Conservation (phyloP, 2,888 invertebrate species). For the Acanthosepion esculentum region DNA sequence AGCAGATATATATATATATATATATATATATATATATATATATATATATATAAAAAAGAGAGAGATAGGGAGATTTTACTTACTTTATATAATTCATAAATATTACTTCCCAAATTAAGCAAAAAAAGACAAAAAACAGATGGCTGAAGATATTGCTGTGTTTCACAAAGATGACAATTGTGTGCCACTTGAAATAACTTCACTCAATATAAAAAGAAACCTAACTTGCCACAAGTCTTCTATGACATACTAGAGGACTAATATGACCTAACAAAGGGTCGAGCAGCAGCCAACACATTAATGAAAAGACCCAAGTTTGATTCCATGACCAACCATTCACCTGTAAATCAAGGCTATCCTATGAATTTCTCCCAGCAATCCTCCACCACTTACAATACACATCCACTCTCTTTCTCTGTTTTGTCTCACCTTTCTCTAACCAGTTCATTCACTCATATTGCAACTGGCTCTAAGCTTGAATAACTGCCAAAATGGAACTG, state of each 20-base stretch:
- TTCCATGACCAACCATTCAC: background rate
- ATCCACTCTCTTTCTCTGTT: background rate
- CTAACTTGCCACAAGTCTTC: no score
- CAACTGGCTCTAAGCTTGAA: background rate
- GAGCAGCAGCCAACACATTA: background rate
- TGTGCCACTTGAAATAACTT: no score
- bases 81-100: no score
- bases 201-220: no score
- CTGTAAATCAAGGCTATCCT: background rate
- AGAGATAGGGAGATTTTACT: no score
- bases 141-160: no score
- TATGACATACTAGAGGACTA: background rate
- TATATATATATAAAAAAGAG: no score
- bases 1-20: no score
- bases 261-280: background rate
- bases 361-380: background rate
- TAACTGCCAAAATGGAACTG: conserved; percentile 21
- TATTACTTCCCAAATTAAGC: no score
- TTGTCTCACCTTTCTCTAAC: background rate
- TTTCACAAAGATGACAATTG: no score
- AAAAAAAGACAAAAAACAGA: no score
- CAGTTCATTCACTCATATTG: background rate
- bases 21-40: no score
- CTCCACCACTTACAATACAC: background rate
- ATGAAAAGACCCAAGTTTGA: background rate